A percentile compares a stretch with the other conserved stretches of the same genome.
Conservation (phyloP, 2,113 vertebrate species). For the Sclerurus mexicanus region DNA sequence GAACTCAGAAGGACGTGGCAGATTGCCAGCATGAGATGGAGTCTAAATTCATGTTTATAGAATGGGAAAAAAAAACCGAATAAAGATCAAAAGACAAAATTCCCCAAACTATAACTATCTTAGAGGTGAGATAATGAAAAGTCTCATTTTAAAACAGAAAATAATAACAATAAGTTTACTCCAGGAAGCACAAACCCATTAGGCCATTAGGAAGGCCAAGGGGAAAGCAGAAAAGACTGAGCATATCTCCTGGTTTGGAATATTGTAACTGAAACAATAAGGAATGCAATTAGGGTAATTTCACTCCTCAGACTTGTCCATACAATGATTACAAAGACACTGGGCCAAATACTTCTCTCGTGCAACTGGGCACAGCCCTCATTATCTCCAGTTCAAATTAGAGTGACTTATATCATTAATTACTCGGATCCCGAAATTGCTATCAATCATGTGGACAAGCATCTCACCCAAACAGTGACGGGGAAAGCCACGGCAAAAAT, state of each 20-base stretch:
- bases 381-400: not conserved
- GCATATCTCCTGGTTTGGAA: not conserved
- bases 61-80: not conserved
- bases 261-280: not conserved
- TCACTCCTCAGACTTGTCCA: not conserved
- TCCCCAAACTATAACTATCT: not conserved
- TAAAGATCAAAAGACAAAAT: not conserved
- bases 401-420: not conserved
- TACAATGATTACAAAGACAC: not conserved
- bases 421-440: not conserved
- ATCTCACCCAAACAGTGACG: not conserved
- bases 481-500: not conserved
- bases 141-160: not conserved
- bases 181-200: not conserved
- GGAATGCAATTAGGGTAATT: not conserved
- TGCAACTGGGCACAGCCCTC: not conserved
- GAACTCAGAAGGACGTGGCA: not conserved
- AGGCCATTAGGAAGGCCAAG: not conserved
- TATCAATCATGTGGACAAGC: not conserved
- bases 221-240: not conserved
- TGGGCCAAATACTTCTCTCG: not conserved
- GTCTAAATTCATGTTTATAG: not conserved
- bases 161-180: not conserved
- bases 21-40: not conserved
- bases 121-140: not conserved